phyloP scores from a whole-genome alignment of 2,797 vertebrate species.

The Zenarchopterus dispar region DNA sequence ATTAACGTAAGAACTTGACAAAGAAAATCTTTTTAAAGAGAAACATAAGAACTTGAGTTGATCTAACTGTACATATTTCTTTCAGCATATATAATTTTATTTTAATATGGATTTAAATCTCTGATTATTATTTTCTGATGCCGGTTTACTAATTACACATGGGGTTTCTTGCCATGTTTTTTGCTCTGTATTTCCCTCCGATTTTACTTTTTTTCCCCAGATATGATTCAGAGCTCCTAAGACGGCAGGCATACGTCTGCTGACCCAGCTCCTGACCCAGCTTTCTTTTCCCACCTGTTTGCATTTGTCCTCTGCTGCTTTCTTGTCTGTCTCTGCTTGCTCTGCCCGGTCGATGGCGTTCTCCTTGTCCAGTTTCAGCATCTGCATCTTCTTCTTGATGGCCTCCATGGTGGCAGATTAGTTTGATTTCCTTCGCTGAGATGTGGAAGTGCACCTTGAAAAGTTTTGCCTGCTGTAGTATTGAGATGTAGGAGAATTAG shows the following conservation, averaged over 20 bases:
- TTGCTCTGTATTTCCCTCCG: too few species aligned
- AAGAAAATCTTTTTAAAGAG: constrained; percentile 27
- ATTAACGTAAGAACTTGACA: constrained; percentile 21
- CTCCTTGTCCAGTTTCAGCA: constrained; percentile 97
- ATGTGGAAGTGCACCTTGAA: constrained; percentile 36
- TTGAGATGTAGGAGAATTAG: constrained; percentile 36
- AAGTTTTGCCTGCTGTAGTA: constrained; percentile 12
- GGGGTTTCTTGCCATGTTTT: too few species aligned
- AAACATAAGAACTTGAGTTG: neutral
- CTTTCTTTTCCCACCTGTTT: constrained; percentile 85
- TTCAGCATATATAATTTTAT: too few species aligned
- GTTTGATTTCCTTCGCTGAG: constrained; percentile 11
- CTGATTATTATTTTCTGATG: too few species aligned
- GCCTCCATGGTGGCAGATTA: constrained; percentile 88
- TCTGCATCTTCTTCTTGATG: constrained; percentile 99
- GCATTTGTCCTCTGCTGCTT: constrained; percentile 91
- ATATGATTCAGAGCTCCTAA: too few species aligned
- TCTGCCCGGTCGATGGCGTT: constrained; percentile 94
- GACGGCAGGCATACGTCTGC: too few species aligned
- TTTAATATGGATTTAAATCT: too few species aligned
- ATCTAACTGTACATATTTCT: too few species aligned
- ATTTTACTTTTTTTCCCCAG: too few species aligned
- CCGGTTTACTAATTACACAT: too few species aligned
- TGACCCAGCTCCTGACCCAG: too few species aligned
- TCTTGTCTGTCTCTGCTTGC: constrained; percentile 91